Percentiles rank a stretch among this genome's conserved stretches.
phyloP scores from a whole-genome alignment of 2,888 invertebrate species.

The Dromius quadrimaculatus region DNA sequence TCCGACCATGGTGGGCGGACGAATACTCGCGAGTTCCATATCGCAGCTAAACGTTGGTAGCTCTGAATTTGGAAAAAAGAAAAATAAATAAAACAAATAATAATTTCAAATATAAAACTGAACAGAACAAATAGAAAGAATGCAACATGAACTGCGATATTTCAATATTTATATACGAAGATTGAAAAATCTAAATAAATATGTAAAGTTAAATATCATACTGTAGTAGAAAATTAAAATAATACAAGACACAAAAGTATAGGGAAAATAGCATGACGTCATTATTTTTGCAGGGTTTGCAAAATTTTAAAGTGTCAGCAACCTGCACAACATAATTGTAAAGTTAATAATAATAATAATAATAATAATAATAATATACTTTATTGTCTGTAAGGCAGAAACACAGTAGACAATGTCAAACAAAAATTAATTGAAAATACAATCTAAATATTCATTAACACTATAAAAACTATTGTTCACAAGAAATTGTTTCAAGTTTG shows the following conservation, averaged over 20 bases:
- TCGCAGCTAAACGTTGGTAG: slow-evolving; percentile 73
- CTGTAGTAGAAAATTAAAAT: not conserved
- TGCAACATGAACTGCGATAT: slow-evolving; percentile 1
- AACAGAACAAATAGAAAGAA: slow-evolving; percentile 30
- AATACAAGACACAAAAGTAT: not conserved
- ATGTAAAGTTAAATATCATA: not conserved
- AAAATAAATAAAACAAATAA: slow-evolving; percentile 60
- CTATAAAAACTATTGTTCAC: too few species aligned
- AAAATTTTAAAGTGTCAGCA: too few species aligned
- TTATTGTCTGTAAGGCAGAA: too few species aligned
- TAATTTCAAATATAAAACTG: slow-evolving; percentile 54
- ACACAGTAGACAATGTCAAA: too few species aligned
- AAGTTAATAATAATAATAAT: too few species aligned
- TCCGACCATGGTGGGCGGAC: slow-evolving; percentile 68
- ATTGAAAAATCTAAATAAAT: not conserved
- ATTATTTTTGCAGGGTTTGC: too few species aligned
- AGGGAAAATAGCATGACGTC: too few species aligned
- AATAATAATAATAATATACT: too few species aligned
- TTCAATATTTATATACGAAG: not conserved
- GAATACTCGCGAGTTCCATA: slow-evolving; percentile 65
- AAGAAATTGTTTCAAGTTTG: too few species aligned
- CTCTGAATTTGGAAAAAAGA: slow-evolving; percentile 65
- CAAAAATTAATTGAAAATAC: too few species aligned
- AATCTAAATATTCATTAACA: too few species aligned
- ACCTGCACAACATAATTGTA: too few species aligned